These are phyloP conservation scores for Colaptes auratus DNA, from an alignment of 2,113 vertebrate species.

Conservation along the genomic window DNA sequence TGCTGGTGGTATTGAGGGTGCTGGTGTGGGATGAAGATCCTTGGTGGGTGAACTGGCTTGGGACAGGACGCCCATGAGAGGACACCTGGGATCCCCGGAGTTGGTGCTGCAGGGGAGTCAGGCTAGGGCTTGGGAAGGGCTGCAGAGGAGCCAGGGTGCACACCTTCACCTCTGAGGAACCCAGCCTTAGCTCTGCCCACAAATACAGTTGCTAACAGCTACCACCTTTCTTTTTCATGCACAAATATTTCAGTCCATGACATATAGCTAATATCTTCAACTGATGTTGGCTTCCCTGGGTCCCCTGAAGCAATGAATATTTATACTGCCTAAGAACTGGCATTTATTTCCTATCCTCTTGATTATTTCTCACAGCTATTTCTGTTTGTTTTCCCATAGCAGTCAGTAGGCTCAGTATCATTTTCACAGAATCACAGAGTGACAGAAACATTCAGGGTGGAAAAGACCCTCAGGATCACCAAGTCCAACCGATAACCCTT, in stretches of 20 bases:
- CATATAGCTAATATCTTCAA: not conserved
- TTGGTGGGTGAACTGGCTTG: accelerated
- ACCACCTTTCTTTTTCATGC: not conserved
- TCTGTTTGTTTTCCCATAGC: not conserved
- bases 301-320: constrained; percentile 41
- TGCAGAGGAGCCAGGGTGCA: not conserved
- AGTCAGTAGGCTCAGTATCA: not conserved
- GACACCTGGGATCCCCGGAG: not conserved
- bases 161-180: not conserved
- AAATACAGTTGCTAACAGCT: not conserved
- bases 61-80: not conserved
- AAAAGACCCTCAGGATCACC: no score
- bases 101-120: accelerated
- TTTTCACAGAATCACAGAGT: not conserved
- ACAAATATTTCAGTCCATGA: not conserved
- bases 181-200: accelerated
- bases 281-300: not conserved
- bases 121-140: not conserved
- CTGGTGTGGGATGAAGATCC: not conserved
- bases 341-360: not conserved
- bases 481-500: no score
- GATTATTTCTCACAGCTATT: constrained; percentile 24
- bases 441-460: no score
- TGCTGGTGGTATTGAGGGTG: accelerated
- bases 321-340: not conserved